Conservation (phyloP, 1,140 invertebrate genomes). For the Aphaenogaster ashmeadi region DNA sequence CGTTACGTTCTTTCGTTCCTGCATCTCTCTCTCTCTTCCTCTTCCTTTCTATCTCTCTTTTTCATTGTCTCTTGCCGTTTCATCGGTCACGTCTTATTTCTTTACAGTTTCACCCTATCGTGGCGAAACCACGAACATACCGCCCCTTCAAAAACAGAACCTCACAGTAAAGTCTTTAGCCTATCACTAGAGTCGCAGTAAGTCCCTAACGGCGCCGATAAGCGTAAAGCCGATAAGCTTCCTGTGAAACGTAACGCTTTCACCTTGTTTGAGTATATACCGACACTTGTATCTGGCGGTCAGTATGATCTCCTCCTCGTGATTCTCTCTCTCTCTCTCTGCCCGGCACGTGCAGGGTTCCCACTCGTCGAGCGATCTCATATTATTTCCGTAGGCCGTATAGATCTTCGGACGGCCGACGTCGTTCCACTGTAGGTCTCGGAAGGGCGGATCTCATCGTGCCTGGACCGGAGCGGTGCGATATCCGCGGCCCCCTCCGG, state of each 20-base stretch:
- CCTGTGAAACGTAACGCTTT: constrained; percentile 69
- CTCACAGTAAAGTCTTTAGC: constrained; percentile 85
- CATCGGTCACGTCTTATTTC: constrained; percentile 76
- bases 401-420: constrained; percentile 10
- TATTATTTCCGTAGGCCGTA: constrained; percentile 2
- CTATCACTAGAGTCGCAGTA: constrained; percentile 84
- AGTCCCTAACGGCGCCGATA: constrained; percentile 74
- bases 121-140: constrained; percentile 82
- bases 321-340: constrained; percentile 16
- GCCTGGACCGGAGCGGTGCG: neutral
- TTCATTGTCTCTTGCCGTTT: constrained; percentile 57
- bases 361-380: constrained; percentile 81
- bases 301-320: constrained; percentile 29
- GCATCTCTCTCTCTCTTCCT: neutral
- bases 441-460: neutral
- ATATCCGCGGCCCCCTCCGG: neutral
- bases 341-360: constrained; percentile 81
- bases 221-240: constrained; percentile 58
- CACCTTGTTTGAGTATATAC: constrained; percentile 61
- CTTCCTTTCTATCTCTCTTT: constrained; percentile 22
- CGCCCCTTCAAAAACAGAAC: constrained; percentile 82
- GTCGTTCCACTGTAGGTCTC: neutral
- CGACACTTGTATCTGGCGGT: constrained; percentile 15
- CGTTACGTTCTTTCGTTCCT: constrained; percentile 21
- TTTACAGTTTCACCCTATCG: constrained; percentile 83